Base-by-base conservation (phyloP, 2,888 invertebrate genomes). In the Erebia epiphron region DNA sequence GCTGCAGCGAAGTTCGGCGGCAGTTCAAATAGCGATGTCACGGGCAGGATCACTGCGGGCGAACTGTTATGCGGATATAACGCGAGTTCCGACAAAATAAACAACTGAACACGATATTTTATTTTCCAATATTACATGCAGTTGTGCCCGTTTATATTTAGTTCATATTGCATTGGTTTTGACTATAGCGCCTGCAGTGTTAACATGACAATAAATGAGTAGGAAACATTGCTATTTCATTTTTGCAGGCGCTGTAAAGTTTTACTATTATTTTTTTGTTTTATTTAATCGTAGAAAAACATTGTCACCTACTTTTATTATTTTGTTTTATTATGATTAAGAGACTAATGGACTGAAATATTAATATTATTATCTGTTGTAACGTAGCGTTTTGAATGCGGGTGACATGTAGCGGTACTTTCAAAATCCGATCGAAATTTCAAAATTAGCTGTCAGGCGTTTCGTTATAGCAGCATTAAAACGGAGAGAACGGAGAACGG, bases 11-110 rank as follows among this genome's bases (percentile, higher is more conserved):
- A 73, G 71, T 73, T 73, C 62, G 71, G 65, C 65, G 35, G 18
- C 69, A 68, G 71, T 69, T 72, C 58, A 70, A 68, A 68, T 58
- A 46, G 56, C 46, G 61, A 62, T 73, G 73, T 73, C 73, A 73
- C 46, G 46, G 56, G 66, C 73, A 73, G 52, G 62, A 46, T 43
- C 65, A 58, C 73, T 58, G 70, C 70, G 52, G 35, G 61, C 73
- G 21, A 62, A 63, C 68, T 64, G 26, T 61, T 71, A 58, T 63
- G 70, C 57, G 57, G 46, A 68, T 68, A 65, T 60, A 66, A 41
- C 50, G 54, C 26, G 43, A 35, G 10, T 50, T 54, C 21, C 26
- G n/a, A 67, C 46, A 18, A 21, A 62, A 46, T 49, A 49, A 62
- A 62, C 21, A 49, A 49, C 62, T 14, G 46, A 16, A 62, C 16